Conservation (phyloP, 2,888 invertebrate genomes). For the Dermolepida albohirtum region DNA sequence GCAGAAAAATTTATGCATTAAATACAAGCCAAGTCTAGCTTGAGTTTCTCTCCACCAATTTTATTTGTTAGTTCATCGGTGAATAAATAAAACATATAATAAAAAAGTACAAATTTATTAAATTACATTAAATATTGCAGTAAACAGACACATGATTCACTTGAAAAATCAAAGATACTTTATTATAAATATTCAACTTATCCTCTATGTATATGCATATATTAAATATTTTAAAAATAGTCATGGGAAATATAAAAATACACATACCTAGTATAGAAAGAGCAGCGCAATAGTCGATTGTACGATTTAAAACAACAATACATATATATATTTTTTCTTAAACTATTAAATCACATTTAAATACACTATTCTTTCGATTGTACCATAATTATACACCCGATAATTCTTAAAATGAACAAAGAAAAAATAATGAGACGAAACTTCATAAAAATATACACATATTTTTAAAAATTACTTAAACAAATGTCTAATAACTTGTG, state of each 20-base stretch:
- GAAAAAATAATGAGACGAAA: background rate
- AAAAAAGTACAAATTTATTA: conserved; percentile 40
- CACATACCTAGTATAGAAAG: conserved; percentile 22
- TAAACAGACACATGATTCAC: conserved; percentile 18
- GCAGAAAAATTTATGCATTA: too few relatives aligned
- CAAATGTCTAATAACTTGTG: too few relatives aligned
- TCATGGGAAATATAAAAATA: conserved; percentile 45
- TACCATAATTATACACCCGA: background rate
- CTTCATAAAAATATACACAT: too few relatives aligned
- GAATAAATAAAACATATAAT: conserved; percentile 20
- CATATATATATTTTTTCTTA: conserved; percentile 26
- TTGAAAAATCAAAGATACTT: conserved; percentile 9
- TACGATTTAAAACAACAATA: conserved; percentile 34
- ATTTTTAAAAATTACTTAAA: too few relatives aligned
- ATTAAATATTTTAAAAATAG: conserved; percentile 40
- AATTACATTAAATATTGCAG: conserved; percentile 33
- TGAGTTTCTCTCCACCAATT: background rate
- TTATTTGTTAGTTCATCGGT: background rate
- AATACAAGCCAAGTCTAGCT: too few relatives aligned
- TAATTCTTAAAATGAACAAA: background rate
- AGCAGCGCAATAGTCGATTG: conserved; percentile 35
- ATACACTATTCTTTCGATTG: background rate
- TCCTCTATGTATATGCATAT: conserved; percentile 28
- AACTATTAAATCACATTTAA: conserved; percentile 20
- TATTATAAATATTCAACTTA: conserved; percentile 21